phyloP scores from a whole-genome alignment of 2,113 vertebrate genomes.

The Syrmaticus mikado region DNA sequence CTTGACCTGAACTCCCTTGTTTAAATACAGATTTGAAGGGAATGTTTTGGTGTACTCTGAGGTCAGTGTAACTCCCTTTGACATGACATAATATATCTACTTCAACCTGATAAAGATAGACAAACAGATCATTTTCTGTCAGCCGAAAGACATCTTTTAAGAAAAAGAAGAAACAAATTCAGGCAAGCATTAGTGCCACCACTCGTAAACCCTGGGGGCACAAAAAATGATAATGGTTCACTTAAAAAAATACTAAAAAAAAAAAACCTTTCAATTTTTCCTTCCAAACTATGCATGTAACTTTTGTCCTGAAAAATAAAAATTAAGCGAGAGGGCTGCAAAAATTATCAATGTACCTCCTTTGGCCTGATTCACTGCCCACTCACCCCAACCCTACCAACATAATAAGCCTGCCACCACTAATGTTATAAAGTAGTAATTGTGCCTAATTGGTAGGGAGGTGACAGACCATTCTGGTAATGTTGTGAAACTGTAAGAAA shows the following conservation, averaged over 20 bases:
- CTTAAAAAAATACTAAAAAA: constrained; percentile 1
- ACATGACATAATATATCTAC: background rate
- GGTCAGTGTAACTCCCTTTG: constrained; percentile 20
- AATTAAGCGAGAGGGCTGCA: constrained; percentile 60
- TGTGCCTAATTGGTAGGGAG: constrained; percentile 99
- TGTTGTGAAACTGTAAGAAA: constrained; percentile 88
- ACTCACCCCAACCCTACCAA: constrained; percentile 72
- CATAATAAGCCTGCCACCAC: constrained; percentile 91
- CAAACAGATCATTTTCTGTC: background rate
- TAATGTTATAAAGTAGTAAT: constrained; percentile 96
- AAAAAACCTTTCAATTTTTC: background rate
- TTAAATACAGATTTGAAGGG: constrained; percentile 47
- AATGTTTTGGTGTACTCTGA: constrained; percentile 37
- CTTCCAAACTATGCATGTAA: background rate
- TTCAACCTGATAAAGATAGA: constrained; percentile 33
- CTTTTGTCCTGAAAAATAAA: constrained; percentile 44
- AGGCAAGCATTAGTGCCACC: background rate
- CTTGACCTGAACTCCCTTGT: constrained; percentile 26
- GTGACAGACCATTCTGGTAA: constrained; percentile 93
- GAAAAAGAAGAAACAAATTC: background rate
- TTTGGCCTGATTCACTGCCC: constrained; percentile 63
- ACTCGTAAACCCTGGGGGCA: constrained; percentile 25
- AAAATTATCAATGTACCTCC: constrained; percentile 47
- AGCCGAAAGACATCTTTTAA: background rate
- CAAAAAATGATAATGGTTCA: background rate